Evolutionary conservation across 2,797 vertebrate species (phyloP), one percentile per base, ranked within the genome.

Genomic region (Hylomyscus alleni): DNA sequence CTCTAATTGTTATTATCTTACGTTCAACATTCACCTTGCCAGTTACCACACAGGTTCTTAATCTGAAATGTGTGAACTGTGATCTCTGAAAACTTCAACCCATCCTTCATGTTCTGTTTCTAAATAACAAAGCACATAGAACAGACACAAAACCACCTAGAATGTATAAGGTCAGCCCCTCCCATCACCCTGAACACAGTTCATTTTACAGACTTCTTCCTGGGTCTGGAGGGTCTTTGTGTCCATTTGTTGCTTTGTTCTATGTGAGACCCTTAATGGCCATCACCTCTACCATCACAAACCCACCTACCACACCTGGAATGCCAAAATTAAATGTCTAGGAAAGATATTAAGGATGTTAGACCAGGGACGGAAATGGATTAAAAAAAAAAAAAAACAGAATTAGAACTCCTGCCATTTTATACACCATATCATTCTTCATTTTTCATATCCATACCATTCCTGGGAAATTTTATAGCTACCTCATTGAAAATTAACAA

Each of bases 261-360:
- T 37, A 67, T 73, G 37, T 72, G 54, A 73, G 24, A 54, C 50
- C 85, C 44, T 83, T 89, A 52, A 87, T 22, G 83, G 78, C 60
- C 29, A 65, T 82, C 10, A 75, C 60, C 73, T 69, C 26, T 37
- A 94, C 60, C 26, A 92, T 54, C 50, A 83, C 20, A 92, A 17
- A 67, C 40, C 34, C 73, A 87, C 26, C 93, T 87, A 90, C 60
- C 2, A 65, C 54, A 54, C 20, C 82, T 62, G 14, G 22, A 87
- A 89, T 58, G 82, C 6, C 52, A 85, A 88, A 95, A 92, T 87
- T 88, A 93, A 97, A 94, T n/a, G 44, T 85, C 73, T 91, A 34
- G 69, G 54, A 85, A 89, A 93, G 56, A 86, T 91, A 95, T 58
- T 52, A 95, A 58, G 8, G 5, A 12, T 85, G n/a, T 80, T 20